A percentile compares a stretch with the other conserved stretches of the same genome.
phyloP scores from a whole-genome alignment of 2,113 vertebrate genomes.

The Myodes glareolus region DNA sequence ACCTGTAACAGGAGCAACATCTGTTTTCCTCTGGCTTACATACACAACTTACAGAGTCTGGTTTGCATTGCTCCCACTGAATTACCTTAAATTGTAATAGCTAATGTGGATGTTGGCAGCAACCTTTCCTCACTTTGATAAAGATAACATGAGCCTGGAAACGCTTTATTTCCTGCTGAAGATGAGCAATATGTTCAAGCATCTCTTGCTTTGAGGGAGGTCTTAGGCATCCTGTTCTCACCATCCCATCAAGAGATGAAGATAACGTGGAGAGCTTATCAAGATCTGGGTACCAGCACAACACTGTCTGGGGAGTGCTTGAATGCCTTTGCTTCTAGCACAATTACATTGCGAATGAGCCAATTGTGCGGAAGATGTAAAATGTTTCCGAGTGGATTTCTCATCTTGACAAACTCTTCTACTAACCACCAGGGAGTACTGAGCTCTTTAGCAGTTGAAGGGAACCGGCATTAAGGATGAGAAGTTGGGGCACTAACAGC shows the following conservation, averaged over 20 bases:
- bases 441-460: constrained; percentile 28
- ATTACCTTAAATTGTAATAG: not conserved
- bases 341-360: constrained; percentile 79
- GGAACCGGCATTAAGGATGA: not conserved
- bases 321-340: constrained; percentile 50
- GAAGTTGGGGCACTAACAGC: not conserved
- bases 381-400: constrained; percentile 78
- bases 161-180: not conserved
- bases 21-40: not conserved
- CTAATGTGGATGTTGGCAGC: not conserved
- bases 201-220: constrained; percentile 47
- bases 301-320: constrained; percentile 47
- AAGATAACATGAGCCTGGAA: not conserved
- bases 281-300: constrained; percentile 57
- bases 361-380: constrained; percentile 74
- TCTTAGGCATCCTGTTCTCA: constrained; percentile 18
- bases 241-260: constrained; percentile 75
- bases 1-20: too few species aligned
- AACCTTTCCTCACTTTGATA: not conserved
- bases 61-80: too few species aligned
- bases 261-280: constrained; percentile 66
- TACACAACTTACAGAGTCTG: accelerated
- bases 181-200: not conserved
- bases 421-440: not conserved
- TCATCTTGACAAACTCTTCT: constrained; percentile 79